phyloP scores from a whole-genome alignment of 2,113 vertebrate genomes.

The Platanista minor region DNA sequence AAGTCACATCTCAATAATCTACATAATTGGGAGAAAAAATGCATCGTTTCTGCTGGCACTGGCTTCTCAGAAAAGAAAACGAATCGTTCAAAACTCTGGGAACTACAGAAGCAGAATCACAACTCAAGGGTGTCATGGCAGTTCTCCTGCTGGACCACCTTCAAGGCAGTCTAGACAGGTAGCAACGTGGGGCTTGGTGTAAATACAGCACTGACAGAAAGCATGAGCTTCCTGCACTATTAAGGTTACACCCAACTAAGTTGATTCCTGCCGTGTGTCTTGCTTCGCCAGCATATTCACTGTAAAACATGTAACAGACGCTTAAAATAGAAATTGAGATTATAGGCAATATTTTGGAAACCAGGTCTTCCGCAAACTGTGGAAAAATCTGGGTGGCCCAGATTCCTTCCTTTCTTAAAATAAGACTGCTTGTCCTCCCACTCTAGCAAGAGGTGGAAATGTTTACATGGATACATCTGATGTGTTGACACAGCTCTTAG shows the following conservation, averaged over 20 bases:
- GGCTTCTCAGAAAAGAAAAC: neutral
- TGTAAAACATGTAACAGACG: neutral
- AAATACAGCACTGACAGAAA: neutral
- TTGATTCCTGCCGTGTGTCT: neutral
- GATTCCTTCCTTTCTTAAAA: conserved; percentile 26
- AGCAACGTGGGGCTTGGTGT: neutral
- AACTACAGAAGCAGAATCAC: neutral
- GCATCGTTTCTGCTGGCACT: neutral
- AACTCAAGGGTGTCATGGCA: neutral
- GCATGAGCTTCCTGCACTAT: neutral
- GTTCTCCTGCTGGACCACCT: neutral
- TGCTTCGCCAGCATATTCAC: conserved; percentile 1
- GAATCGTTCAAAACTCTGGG: neutral
- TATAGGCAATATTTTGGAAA: neutral
- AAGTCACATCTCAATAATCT: neutral
- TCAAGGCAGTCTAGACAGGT: neutral
- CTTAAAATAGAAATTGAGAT: conserved; percentile 34
- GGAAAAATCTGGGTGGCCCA: neutral
- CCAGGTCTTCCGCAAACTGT: conserved; percentile 13
- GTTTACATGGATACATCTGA: conserved; percentile 90
- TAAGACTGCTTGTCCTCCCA: neutral
- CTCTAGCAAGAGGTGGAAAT: neutral
- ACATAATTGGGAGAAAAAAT: neutral
- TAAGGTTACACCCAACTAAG: neutral
- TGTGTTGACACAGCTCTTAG: conserved; percentile 86